Evolutionary conservation across 2,113 vertebrate genomes (phyloP).

Genomic region (Sinocyclocheilus grahami): DNA sequence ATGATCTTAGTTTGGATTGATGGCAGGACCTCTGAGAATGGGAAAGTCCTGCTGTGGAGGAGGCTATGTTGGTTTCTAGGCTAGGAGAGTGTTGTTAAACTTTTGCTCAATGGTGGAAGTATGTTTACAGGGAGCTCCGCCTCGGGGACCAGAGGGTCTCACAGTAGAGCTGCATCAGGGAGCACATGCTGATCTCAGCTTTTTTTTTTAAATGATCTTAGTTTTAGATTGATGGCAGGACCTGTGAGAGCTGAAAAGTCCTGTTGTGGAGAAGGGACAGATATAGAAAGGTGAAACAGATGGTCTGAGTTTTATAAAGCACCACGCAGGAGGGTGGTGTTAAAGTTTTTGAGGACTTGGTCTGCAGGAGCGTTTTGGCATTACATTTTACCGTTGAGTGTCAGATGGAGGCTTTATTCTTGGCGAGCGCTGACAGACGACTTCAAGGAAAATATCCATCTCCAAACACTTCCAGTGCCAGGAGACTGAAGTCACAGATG

Average conservation of each 20-base stretch:
- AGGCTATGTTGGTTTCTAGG: not conserved
- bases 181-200: not conserved
- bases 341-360: slow-evolving; percentile 18
- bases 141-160: not conserved
- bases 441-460: slow-evolving; percentile 20
- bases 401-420: slow-evolving; percentile 48
- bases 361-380: slow-evolving; percentile 22
- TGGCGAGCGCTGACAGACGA: slow-evolving; percentile 25
- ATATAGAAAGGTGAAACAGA: slow-evolving; percentile 20
- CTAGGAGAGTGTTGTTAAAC: slow-evolving; percentile 33
- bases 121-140: not conserved
- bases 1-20: not conserved
- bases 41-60: slow-evolving; percentile 13
- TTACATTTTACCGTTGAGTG: slow-evolving; percentile 29
- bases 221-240: not conserved
- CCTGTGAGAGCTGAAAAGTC: not conserved
- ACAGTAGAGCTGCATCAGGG: not conserved
- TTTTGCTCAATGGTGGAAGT: not conserved
- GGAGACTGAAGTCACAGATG: slow-evolving; percentile 14
- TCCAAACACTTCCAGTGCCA: slow-evolving; percentile 25
- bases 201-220: slow-evolving; percentile 4
- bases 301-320: slow-evolving; percentile 11
- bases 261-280: not conserved
- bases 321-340: slow-evolving; percentile 12
- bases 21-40: not conserved